A percentile compares a stretch with the other conserved stretches of the same genome.
phyloP scores from a whole-genome alignment of 2,113 vertebrate species.

The Agelaius tricolor region DNA sequence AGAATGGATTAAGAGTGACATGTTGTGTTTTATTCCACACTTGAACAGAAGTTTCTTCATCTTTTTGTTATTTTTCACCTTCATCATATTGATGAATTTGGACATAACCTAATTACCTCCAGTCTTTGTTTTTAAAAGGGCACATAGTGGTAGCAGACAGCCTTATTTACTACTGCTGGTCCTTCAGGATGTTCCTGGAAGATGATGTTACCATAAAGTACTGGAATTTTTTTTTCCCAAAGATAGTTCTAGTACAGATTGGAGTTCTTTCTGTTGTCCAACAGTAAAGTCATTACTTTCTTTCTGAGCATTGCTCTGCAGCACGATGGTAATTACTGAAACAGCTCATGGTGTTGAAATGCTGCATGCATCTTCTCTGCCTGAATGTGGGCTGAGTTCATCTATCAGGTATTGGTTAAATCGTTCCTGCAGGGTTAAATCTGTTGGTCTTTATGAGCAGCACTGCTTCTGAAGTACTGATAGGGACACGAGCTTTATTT shows the following conservation, averaged over 20 bases:
- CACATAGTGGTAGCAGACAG: constrained; percentile 24
- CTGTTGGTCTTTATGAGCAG: background rate
- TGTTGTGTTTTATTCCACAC: background rate
- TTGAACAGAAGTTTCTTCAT: constrained; percentile 10
- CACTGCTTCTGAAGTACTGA: background rate
- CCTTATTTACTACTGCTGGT: constrained; percentile 29
- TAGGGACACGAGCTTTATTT: background rate
- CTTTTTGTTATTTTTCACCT: constrained; percentile 35
- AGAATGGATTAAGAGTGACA: background rate
- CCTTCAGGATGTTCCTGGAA: constrained; percentile 33
- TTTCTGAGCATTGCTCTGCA: background rate
- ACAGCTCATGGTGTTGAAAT: background rate
- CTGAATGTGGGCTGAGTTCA: background rate
- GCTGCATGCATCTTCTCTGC: background rate
- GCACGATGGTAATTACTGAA: background rate
- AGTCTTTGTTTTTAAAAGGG: constrained; percentile 27
- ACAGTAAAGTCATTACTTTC: background rate
- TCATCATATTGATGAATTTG: constrained; percentile 69
- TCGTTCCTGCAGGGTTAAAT: background rate
- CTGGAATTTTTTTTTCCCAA: constrained; percentile 8
- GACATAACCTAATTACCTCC: constrained; percentile 57
- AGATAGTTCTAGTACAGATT: background rate
- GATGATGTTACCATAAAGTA: background rate
- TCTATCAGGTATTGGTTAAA: background rate
- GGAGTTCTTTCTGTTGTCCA: background rate